A percentile compares a stretch with the other conserved stretches of the same genome.
Evolutionary conservation across 2,888 invertebrate genomes (phyloP).

Genomic region (Masnerella sp.): DNA sequence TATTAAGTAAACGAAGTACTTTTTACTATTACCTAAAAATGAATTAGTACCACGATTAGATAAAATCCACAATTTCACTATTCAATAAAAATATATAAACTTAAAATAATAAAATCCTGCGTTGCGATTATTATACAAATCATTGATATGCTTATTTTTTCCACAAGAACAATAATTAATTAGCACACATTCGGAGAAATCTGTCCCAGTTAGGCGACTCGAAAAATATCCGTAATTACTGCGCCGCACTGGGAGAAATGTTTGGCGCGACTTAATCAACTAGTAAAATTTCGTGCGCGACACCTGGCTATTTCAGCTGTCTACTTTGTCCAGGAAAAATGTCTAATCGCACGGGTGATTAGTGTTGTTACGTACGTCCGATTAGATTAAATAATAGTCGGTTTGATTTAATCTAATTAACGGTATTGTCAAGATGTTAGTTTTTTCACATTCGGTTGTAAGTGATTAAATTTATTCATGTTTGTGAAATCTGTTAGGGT

Average conservation of each 20-base stretch:
- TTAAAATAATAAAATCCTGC: too few relatives aligned
- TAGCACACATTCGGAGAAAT: constrained; percentile 41
- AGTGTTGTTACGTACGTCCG: not conserved
- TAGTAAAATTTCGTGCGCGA: constrained; percentile 4
- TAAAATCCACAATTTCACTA: too few relatives aligned
- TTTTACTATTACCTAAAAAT: too few relatives aligned
- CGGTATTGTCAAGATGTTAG: too few relatives aligned
- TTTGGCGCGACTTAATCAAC: constrained; percentile 16
- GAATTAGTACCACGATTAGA: too few relatives aligned
- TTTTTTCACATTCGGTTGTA: too few relatives aligned
- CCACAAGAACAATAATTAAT: constrained; percentile 31
- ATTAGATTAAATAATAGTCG: not conserved
- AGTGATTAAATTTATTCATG: too few relatives aligned
- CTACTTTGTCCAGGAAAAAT: not conserved
- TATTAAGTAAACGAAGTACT: too few relatives aligned
- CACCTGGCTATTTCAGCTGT: not conserved
- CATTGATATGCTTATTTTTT: constrained; percentile 6
- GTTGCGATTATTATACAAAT: constrained; percentile 10
- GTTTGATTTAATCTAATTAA: too few relatives aligned
- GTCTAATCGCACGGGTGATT: not conserved
- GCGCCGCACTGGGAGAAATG: constrained; percentile 9
- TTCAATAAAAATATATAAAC: too few relatives aligned
- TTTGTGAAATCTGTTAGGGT: too few relatives aligned
- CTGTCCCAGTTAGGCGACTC: constrained; percentile 16
- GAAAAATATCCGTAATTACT: constrained; percentile 26